Conservation (phyloP, 2,888 invertebrate genomes). For the Nipponacmea schrenckii region DNA sequence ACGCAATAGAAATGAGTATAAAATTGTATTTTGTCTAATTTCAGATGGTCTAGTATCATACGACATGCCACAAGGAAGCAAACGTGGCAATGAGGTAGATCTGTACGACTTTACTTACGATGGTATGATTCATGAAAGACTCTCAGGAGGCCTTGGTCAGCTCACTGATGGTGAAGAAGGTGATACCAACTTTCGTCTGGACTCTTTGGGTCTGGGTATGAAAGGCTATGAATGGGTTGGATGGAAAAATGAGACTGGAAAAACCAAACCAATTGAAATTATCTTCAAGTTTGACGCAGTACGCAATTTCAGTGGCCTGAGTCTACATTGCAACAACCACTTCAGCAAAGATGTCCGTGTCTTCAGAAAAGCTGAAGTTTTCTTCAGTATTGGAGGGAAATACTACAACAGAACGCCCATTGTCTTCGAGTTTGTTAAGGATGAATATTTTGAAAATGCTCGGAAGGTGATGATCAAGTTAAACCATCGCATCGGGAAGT, state of each 20-base stretch:
- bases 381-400: slow-evolving; percentile 81
- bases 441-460: slow-evolving; percentile 82
- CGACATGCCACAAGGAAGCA: slow-evolving; percentile 88
- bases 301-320: slow-evolving; percentile 79
- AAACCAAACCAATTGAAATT: slow-evolving; percentile 76
- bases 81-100: slow-evolving; percentile 81
- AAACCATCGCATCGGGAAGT: slow-evolving; percentile 83
- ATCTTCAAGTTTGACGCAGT: slow-evolving; percentile 89
- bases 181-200: slow-evolving; percentile 78
- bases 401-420: slow-evolving; percentile 83
- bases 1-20: too few species aligned
- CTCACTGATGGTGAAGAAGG: slow-evolving; percentile 83
- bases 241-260: slow-evolving; percentile 78
- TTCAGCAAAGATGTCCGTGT: slow-evolving; percentile 87
- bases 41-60: slow-evolving; percentile 86
- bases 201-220: slow-evolving; percentile 74
- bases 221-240: slow-evolving; percentile 88
- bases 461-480: slow-evolving; percentile 85
- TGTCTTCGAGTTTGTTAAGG: slow-evolving; percentile 74
- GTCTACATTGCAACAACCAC: slow-evolving; percentile 86
- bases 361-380: slow-evolving; percentile 82
- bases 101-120: slow-evolving; percentile 88
- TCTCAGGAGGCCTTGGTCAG: slow-evolving; percentile 78
- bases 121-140: slow-evolving; percentile 72
- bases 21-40: slow-evolving; percentile 31